phyloP scores from a whole-genome alignment of 2,888 invertebrate species.

The Nudaria mundana region DNA sequence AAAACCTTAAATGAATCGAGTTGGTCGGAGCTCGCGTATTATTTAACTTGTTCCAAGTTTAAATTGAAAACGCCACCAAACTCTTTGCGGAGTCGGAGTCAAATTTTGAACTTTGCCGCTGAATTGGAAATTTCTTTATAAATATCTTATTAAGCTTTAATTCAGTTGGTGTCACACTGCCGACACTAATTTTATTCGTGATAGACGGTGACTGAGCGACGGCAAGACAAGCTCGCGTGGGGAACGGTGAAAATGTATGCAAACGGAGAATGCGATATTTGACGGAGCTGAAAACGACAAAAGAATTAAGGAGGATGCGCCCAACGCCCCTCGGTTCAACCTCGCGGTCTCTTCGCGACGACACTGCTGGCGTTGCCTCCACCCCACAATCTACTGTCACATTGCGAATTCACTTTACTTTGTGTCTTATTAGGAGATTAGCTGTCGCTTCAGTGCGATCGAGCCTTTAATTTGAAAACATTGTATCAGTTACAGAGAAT shows the following conservation, averaged over 20 bases:
- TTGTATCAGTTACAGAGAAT: slow-evolving; percentile 17
- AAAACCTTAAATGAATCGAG: slow-evolving; percentile 80
- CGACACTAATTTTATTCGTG: slow-evolving; percentile 80
- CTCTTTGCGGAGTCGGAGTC: slow-evolving; percentile 76
- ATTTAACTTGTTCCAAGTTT: slow-evolving; percentile 80
- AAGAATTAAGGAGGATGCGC: slow-evolving; percentile 66
- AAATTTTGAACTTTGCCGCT: slow-evolving; percentile 80
- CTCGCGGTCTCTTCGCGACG: slow-evolving; percentile 25
- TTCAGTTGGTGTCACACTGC: slow-evolving; percentile 80
- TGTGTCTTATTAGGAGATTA: slow-evolving; percentile 64
- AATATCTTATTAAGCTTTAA: slow-evolving; percentile 81
- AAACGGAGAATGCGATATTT: slow-evolving; percentile 76
- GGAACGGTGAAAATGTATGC: slow-evolving; percentile 74
- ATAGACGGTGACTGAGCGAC: slow-evolving; percentile 66
- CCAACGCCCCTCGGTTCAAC: slow-evolving; percentile 22
- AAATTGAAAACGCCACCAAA: slow-evolving; percentile 80
- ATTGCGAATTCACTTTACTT: slow-evolving; percentile 67
- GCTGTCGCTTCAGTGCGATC: slow-evolving; percentile 50
- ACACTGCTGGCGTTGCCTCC: slow-evolving; percentile 30
- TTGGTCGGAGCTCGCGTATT: slow-evolving; percentile 76
- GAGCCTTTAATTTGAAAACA: slow-evolving; percentile 47
- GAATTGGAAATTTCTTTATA: slow-evolving; percentile 81
- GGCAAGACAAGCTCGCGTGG: slow-evolving; percentile 39
- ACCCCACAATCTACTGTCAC: slow-evolving; percentile 34
- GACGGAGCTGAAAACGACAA: slow-evolving; percentile 78